Conservation (phyloP, 2,888 invertebrate genomes). For the Pachymerium ferrugineum region DNA sequence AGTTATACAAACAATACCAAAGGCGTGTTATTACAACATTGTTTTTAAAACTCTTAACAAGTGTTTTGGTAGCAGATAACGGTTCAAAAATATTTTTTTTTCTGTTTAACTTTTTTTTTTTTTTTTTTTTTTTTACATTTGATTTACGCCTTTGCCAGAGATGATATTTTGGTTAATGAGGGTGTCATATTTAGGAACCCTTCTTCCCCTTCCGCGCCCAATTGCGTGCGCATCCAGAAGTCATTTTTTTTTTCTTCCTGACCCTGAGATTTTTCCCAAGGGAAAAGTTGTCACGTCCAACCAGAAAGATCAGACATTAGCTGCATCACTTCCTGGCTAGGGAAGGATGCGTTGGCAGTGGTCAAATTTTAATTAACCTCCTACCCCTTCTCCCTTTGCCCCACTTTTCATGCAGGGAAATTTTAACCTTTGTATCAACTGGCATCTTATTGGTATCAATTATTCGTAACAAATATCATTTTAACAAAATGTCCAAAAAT, state of each 20-base stretch:
- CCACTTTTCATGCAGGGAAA: neutral
- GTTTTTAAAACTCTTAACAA: no score
- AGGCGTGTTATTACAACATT: no score
- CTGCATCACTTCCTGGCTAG: slow-evolving; percentile 9
- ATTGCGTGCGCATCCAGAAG: slow-evolving; percentile 8
- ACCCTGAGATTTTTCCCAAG: slow-evolving; percentile 13
- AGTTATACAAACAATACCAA: no score
- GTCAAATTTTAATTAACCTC: slow-evolving; percentile 9
- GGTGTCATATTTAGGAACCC: neutral
- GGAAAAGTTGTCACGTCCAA: slow-evolving; percentile 13
- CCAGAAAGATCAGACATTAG: neutral
- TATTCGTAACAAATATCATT: neutral
- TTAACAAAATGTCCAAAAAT: neutral
- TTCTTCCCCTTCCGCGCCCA: slow-evolving; percentile 2
- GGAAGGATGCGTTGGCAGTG: slow-evolving; percentile 8
- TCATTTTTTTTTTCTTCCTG: neutral
- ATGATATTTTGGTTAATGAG: neutral
- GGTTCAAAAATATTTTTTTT: no score
- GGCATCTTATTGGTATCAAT: neutral
- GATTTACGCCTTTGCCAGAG: slow-evolving; percentile 4
- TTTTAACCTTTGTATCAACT: neutral
- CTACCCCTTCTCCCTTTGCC: neutral
- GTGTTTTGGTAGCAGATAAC: no score
- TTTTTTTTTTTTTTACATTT: no score
- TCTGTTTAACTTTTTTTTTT: no score